Evolutionary conservation across 2,888 invertebrate genomes (phyloP).

Genomic region (Autographa gamma): DNA sequence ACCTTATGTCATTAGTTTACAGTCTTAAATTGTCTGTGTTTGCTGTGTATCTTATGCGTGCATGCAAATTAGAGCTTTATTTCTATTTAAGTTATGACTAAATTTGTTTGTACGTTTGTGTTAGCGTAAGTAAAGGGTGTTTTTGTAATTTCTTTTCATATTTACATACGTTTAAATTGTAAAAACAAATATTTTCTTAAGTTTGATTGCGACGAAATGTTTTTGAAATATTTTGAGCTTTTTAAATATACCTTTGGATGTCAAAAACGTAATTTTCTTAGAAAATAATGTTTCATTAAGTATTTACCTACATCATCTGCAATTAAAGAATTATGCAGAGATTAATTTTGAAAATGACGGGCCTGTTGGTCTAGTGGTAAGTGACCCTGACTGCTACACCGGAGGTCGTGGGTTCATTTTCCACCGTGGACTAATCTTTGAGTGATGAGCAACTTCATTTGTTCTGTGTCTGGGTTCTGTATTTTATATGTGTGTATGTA

Average conservation of each 20-base stretch:
- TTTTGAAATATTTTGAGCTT: not conserved
- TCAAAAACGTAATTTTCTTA: too few relatives aligned
- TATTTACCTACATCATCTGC: too few relatives aligned
- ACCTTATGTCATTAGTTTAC: not conserved
- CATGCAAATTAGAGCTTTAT: conserved; percentile 15
- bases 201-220: not conserved
- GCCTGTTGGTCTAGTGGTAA: too few relatives aligned
- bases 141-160: conserved; percentile 9
- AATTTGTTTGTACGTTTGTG: not conserved
- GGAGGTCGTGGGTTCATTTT: too few relatives aligned
- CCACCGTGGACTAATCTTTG: too few relatives aligned
- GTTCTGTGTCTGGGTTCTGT: too few relatives aligned
- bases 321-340: too few relatives aligned
- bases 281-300: too few relatives aligned
- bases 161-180: conserved; percentile 20
- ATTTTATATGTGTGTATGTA: too few relatives aligned
- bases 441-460: too few relatives aligned
- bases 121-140: not conserved
- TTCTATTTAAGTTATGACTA: not conserved
- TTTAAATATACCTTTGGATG: not conserved
- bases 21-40: not conserved
- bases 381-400: too few relatives aligned
- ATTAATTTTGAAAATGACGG: too few relatives aligned
- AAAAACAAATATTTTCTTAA: conserved; percentile 24
- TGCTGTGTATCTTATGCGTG: not conserved